Base-by-base conservation (phyloP, 2,113 vertebrate species). In the Blennius ocellaris region DNA sequence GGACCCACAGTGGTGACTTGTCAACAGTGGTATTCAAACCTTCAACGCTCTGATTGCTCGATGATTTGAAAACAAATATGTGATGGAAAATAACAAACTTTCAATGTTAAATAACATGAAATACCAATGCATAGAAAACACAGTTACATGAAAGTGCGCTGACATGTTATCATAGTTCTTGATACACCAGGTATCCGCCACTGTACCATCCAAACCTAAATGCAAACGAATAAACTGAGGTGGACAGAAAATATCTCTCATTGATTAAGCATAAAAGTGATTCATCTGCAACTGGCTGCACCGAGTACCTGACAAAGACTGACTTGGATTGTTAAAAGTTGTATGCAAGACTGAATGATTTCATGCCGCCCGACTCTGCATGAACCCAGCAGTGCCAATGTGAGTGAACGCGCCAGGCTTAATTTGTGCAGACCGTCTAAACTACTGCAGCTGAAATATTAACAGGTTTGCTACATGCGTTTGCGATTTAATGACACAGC, bases 171-270 rank as follows among this genome's bases (percentile, higher is more conserved):
- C 21, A 30, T 30, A 30, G 2, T 30, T 30, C 21, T 12, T 16
- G 1, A 60, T 15, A 56, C 17, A 43, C 38, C 5, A 15, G 17
- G 1, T 44, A 37, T 64, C 41, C 16, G 43, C 7, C 5, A 6
- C 3, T 52, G 39, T 68, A 30, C 4, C 21, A 4, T 30, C 21
- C 21, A 30, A 30, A 2, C 21, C 21, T 30, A 30, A 30, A 30
- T 12, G 44, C 9, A 37, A 17, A 64, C 58, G n/a, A 68, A 14
- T 36, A 15, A 60, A 87, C 71, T 9, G 1, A 12, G n/a, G 10
- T 52, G 50, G 58, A 53, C 56, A 62, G 71, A 70, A 68, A 86
- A 81, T 83, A 69, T 1, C 14, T 81, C 50, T n/a, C 43, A 80
- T 68, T 78, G 76, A 87, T 79, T 64, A 58, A 14, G 44, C 12